Evolutionary conservation across 2,113 vertebrate species (phyloP).

Genomic region (Urocynchramus pylzowi): DNA sequence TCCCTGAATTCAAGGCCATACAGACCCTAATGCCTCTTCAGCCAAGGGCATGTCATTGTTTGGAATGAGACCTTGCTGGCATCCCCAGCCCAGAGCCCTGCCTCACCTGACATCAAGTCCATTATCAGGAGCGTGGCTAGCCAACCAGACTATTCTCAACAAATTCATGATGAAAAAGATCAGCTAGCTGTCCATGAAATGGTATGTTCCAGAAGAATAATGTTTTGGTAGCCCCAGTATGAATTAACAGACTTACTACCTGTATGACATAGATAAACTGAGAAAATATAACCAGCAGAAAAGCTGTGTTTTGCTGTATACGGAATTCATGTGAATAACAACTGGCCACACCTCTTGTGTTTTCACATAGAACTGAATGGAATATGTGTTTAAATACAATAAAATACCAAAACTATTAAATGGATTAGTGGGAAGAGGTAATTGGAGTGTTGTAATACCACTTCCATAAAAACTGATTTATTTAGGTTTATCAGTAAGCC

Average conservation of each 20-base stretch:
- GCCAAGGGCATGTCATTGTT: neutral
- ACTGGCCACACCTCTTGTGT: neutral
- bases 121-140: neutral
- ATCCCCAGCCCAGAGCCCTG: neutral
- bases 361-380: neutral
- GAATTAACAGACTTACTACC: neutral
- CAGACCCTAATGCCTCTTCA: neutral
- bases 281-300: neutral
- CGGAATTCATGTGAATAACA: neutral
- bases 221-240: neutral
- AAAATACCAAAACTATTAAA: neutral
- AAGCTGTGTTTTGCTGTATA: neutral
- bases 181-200: neutral
- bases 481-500: neutral
- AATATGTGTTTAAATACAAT: neutral
- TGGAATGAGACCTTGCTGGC: neutral
- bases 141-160: neutral
- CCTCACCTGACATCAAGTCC: neutral
- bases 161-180: neutral
- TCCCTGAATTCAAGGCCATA: neutral
- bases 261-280: neutral
- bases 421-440: neutral
- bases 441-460: neutral
- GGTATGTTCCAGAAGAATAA: neutral
- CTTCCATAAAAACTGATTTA: neutral